Conservation (phyloP, 2,113 vertebrate genomes). For the Poeciliopsis retropinna region DNA sequence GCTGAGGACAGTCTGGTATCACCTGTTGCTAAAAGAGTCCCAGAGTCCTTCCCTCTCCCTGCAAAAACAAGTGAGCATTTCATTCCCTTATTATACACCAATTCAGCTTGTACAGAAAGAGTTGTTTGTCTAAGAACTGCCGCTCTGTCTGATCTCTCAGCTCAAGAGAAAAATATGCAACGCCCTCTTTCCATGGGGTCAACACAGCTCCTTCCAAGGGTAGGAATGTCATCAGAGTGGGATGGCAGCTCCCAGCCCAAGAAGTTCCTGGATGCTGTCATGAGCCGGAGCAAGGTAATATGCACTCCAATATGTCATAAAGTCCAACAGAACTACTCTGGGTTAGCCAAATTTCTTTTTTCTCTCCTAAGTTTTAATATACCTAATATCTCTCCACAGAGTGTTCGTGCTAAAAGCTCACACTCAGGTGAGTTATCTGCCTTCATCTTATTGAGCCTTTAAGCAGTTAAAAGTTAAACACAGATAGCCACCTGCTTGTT, state of each 20-base stretch:
- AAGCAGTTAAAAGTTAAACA: too few relatives aligned
- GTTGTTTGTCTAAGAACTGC: background rate
- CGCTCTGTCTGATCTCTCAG: conserved; percentile 21
- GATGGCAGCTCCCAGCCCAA: conserved; percentile 65
- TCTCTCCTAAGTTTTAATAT: background rate
- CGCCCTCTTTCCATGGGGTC: background rate
- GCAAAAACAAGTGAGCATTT: conserved; percentile 77
- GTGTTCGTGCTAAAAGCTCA: conserved; percentile 71
- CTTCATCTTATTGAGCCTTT: background rate
- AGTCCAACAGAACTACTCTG: too few relatives aligned
- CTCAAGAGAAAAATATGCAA: background rate
- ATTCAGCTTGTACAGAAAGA: background rate
- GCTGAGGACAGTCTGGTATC: conserved; percentile 53
- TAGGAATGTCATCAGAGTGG: conserved; percentile 73
- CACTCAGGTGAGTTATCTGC: conserved; percentile 63
- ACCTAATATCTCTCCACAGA: conserved; percentile 54
- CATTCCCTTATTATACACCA: background rate
- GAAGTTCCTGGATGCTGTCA: conserved; percentile 45
- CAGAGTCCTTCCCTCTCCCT: conserved; percentile 81
- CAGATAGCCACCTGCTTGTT: too few relatives aligned
- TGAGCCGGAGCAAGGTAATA: conserved; percentile 76
- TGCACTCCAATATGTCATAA: too few relatives aligned
- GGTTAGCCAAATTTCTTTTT: conserved; percentile 4
- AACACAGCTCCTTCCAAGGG: background rate
- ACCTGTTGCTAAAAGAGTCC: conserved; percentile 83